Percentiles rank a stretch among this genome's conserved stretches.
Conservation (phyloP, 2,797 vertebrate genomes). For the Atherinosoma microstoma region DNA sequence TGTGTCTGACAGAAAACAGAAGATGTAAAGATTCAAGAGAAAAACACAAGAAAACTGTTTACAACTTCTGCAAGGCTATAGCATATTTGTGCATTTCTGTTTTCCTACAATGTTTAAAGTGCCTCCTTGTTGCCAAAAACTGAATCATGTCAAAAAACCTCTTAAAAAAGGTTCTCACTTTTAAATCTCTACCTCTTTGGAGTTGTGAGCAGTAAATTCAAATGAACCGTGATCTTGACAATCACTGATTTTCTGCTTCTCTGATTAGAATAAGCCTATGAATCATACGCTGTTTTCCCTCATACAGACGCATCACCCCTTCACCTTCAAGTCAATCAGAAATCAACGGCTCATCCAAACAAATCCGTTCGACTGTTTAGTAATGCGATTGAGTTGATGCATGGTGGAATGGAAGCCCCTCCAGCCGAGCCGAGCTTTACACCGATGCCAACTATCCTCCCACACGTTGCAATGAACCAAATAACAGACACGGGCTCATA, state of each 20-base stretch:
- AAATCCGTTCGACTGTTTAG: constrained; percentile 16
- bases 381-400: constrained; percentile 49
- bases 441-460: constrained; percentile 51
- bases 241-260: constrained; percentile 55
- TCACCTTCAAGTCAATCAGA: constrained; percentile 50
- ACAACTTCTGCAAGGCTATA: background rate
- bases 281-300: constrained; percentile 32
- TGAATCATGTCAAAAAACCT: constrained; percentile 3
- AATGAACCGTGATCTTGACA: constrained; percentile 31
- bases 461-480: constrained; percentile 50
- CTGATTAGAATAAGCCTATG: constrained; percentile 40
- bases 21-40: background rate
- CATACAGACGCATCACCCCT: constrained; percentile 23
- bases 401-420: constrained; percentile 29
- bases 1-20: background rate
- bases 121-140: background rate
- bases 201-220: constrained; percentile 2
- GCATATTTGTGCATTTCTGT: background rate
- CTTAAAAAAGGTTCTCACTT: background rate
- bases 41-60: background rate
- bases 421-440: constrained; percentile 22
- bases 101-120: background rate
- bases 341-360: constrained; percentile 50
- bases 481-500: constrained; percentile 35
- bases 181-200: constrained; percentile 4